Conservation (phyloP, 1,140 invertebrate species). For the Bombus haemorrhoidalis region DNA sequence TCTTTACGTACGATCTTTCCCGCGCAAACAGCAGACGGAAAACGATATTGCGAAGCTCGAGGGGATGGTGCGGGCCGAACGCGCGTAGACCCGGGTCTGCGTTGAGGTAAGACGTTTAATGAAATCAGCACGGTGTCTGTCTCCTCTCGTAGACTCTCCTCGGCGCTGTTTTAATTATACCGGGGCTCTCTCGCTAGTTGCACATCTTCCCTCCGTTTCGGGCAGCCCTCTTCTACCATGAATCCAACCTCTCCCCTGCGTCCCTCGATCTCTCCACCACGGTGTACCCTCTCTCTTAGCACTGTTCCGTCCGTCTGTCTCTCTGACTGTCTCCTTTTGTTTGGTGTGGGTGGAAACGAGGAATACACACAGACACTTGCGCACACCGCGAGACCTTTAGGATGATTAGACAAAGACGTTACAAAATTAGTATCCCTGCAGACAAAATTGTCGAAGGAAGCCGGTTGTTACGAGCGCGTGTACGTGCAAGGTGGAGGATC, state of each 20-base stretch:
- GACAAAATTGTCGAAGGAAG: conserved; percentile 68
- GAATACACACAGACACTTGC: conserved; percentile 63
- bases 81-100: conserved; percentile 23
- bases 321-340: conserved; percentile 32
- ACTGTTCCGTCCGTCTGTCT: conserved; percentile 33
- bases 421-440: conserved; percentile 74
- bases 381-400: conserved; percentile 73
- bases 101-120: conserved; percentile 79
- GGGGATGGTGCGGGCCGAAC: neutral
- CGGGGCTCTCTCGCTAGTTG: conserved; percentile 69
- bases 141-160: conserved; percentile 67
- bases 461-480: conserved; percentile 37
- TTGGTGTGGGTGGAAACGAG: conserved; percentile 57
- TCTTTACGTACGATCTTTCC: neutral
- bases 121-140: conserved; percentile 78
- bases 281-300: neutral
- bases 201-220: conserved; percentile 51
- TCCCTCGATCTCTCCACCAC: conserved; percentile 30
- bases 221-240: neutral
- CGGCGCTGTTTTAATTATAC: conserved; percentile 79
- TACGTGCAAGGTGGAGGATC: neutral
- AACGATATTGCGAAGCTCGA: neutral
- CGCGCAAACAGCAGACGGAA: conserved; percentile 3
- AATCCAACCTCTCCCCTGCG: neutral
- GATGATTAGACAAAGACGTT: conserved; percentile 79